Base-by-base conservation (phyloP, 2,797 vertebrate genomes). In the Mus minutoides region DNA sequence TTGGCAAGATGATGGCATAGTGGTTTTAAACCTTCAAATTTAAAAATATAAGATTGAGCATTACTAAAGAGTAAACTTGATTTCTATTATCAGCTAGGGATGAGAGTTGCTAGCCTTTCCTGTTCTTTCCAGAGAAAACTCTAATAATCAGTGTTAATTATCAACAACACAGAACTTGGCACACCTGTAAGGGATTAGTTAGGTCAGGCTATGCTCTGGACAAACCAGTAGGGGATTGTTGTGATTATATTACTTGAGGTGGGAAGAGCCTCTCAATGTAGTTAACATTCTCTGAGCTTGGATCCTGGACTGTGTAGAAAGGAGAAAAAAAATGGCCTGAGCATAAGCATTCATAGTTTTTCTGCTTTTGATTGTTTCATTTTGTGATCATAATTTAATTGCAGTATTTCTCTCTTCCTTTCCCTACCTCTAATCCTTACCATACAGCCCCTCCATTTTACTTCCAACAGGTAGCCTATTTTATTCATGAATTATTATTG, bases 61-160 rank as follows among this genome's bases (percentile, higher is more conserved):
- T 82, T 64, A 85, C 3, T 54, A 34, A 73, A 85, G 49, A 88
- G 56, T 71, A 84, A 22, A 85, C 58, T 17, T 29, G 9, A 86
- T 60, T 26, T 24, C 40, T 13, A 1, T 64, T 54, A 34, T 11
- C 26, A 4, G 0, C 1, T 43, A 26, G 1, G 14, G 12, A 46
- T 37, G 76, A 85, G 14, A 29, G 7, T 9, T 29, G 2, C 14
- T 67, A 10, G 29, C 40, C 12, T 16, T 80, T 21, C 22, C 1
- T 62, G 6, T 8, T 54, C 21, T 73, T 92, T 54, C 14, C 49
- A 91, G 24, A 82, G 19, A 6, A 37, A 73, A 80, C 2, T 31
- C 4, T 78, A 49, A 26, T 67, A n/a, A 6, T n/a, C 29, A 85
- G 17, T 67, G 46, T 86, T 54, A 24, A 37, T 17, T 37, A 49